Evolutionary conservation across 2,888 invertebrate genomes (phyloP).

Genomic region (Acrobasis repandana): DNA sequence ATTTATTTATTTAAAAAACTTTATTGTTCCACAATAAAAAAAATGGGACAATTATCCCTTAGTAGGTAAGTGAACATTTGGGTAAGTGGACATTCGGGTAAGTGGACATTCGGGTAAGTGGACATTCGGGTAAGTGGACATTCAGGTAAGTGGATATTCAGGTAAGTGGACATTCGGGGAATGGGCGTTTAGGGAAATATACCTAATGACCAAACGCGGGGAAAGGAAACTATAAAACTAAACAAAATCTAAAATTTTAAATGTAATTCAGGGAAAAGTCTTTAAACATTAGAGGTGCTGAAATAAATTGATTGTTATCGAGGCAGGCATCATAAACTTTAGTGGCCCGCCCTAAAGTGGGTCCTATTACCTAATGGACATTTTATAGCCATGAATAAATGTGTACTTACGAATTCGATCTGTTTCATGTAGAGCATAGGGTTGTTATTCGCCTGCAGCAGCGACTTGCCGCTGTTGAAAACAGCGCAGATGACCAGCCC

Average conservation of each 20-base stretch:
- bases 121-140: too few species aligned
- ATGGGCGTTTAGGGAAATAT: too few species aligned
- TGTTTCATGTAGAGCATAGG: conserved; percentile 94
- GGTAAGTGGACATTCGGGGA: too few species aligned
- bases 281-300: conserved; percentile 22
- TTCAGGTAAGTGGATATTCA: too few species aligned
- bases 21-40: too few species aligned
- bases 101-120: too few species aligned
- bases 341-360: conserved; percentile 18
- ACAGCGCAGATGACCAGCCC: conserved; percentile 97
- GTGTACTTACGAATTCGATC: conserved; percentile 90
- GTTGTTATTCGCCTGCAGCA: conserved; percentile 96
- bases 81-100: too few species aligned
- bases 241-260: not conserved
- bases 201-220: too few species aligned
- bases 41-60: too few species aligned
- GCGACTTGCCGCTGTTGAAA: conserved; percentile 94
- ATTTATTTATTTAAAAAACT: too few species aligned
- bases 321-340: conserved; percentile 17
- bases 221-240: not conserved
- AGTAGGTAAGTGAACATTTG: too few species aligned
- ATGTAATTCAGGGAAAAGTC: not conserved
- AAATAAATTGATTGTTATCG: conserved; percentile 21
- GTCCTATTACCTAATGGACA: conserved; percentile 18
- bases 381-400: conserved; percentile 12